A percentile compares a stretch with the other conserved stretches of the same genome.
These are phyloP conservation scores for Verasper variegatus DNA, from an alignment of 2,113 vertebrate genomes.

Conservation along the genomic window DNA sequence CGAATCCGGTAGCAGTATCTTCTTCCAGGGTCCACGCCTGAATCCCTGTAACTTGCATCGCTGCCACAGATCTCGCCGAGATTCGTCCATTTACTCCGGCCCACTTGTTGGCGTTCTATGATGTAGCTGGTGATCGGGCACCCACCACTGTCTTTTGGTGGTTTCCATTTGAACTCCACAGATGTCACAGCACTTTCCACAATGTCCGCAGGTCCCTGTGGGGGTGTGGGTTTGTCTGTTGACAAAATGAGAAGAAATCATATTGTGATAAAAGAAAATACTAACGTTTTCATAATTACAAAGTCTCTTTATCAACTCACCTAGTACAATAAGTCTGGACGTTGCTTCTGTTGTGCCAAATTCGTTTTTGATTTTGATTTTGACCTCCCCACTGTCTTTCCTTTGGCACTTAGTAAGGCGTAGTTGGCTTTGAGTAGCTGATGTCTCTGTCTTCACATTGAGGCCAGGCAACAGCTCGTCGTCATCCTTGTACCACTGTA, in stretches of 20 bases:
- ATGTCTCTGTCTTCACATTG: conserved; percentile 80
- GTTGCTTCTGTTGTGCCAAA: conserved; percentile 82
- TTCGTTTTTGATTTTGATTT: conserved; percentile 87
- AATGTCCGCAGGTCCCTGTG: conserved; percentile 86
- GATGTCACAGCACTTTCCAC: conserved; percentile 78
- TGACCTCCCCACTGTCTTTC: conserved; percentile 86
- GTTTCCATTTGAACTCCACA: conserved; percentile 87
- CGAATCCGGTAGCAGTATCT: conserved; percentile 89
- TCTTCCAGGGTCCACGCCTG: conserved; percentile 82
- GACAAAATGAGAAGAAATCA: background rate
- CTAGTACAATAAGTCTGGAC: conserved; percentile 85
- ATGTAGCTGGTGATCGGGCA: conserved; percentile 82
- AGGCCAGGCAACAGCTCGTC: conserved; percentile 76
- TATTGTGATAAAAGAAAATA: background rate
- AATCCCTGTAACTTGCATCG: conserved; percentile 81
- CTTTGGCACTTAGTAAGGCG: conserved; percentile 83
- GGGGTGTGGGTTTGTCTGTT: conserved; percentile 87
- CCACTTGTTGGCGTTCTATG: conserved; percentile 85
- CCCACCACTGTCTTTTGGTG: conserved; percentile 87
- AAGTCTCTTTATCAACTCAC: conserved; percentile 74
- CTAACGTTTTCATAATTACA: no score
- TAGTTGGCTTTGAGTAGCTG: conserved; percentile 77
- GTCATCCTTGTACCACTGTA: conserved; percentile 87
- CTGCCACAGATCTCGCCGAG: conserved; percentile 79
- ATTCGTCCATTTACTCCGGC: conserved; percentile 84